Evolutionary conservation across 2,888 invertebrate species (phyloP).

Genomic region (Euplagia quadripunctaria): DNA sequence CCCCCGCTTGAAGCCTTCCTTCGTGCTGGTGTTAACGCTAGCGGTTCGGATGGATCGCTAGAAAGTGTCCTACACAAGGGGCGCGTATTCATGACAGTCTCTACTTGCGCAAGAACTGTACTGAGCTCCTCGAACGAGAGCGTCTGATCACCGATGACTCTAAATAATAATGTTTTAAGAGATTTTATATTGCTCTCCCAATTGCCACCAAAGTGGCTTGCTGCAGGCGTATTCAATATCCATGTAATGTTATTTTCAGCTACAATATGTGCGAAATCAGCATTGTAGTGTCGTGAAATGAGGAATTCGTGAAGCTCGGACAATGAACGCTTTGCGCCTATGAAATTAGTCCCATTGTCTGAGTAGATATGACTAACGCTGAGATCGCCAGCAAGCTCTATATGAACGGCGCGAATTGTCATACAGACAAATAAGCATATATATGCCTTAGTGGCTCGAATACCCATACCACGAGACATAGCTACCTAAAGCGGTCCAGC

Average conservation of each 20-base stretch:
- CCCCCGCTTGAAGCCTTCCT: too few relatives aligned
- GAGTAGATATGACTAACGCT: not conserved
- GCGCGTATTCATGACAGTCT: not conserved
- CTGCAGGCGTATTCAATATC: not conserved
- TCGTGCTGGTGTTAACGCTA: not conserved
- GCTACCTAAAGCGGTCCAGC: not conserved
- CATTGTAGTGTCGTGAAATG: not conserved
- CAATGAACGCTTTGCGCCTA: not conserved
- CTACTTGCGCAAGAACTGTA: not conserved
- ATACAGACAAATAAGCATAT: too few relatives aligned
- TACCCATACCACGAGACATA: conserved; percentile 18
- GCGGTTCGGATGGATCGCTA: not conserved
- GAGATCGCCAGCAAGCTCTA: conserved; percentile 15
- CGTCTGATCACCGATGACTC: not conserved
- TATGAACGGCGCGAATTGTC: conserved; percentile 18
- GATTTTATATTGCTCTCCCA: not conserved
- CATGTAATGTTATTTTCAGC: not conserved
- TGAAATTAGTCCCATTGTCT: not conserved
- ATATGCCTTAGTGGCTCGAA: not conserved
- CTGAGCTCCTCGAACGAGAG: not conserved
- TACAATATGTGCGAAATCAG: not conserved
- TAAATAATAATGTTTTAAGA: not conserved
- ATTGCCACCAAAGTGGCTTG: not conserved
- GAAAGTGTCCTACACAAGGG: not conserved
- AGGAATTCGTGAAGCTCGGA: not conserved